Evolutionary conservation across 2,888 invertebrate genomes (phyloP).

Genomic region (Prosopocoilus inquinatus): DNA sequence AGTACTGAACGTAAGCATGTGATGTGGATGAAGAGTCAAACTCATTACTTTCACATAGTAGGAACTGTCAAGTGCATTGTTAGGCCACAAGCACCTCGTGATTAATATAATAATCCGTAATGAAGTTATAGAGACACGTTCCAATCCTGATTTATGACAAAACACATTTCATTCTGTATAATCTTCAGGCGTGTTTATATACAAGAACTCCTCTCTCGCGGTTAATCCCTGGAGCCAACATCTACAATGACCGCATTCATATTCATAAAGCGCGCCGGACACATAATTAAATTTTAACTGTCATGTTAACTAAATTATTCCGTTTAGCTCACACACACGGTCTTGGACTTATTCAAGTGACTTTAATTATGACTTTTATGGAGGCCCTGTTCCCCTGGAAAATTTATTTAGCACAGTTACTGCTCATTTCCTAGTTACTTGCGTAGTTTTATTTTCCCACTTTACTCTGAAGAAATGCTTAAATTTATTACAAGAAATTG

Average conservation of each 20-base stretch:
- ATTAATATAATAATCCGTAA: slow-evolving; percentile 52
- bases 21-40: neutral
- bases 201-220: slow-evolving; percentile 34
- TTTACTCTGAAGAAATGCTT: too few species aligned
- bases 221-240: slow-evolving; percentile 25
- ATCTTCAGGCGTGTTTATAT: slow-evolving; percentile 39
- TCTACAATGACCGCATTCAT: slow-evolving; percentile 46
- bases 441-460: neutral
- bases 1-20: too few species aligned
- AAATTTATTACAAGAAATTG: too few species aligned
- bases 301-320: slow-evolving; percentile 48
- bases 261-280: slow-evolving; percentile 42
- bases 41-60: slow-evolving; percentile 26
- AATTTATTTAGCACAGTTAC: neutral
- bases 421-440: neutral
- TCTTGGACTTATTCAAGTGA: slow-evolving; percentile 1
- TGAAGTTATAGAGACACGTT: slow-evolving; percentile 51
- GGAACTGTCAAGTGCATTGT: slow-evolving; percentile 39
- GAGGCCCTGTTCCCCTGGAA: neutral
- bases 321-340: slow-evolving; percentile 29
- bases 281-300: slow-evolving; percentile 51
- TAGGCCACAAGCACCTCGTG: slow-evolving; percentile 44
- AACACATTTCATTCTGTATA: slow-evolving; percentile 45
- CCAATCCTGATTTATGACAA: slow-evolving; percentile 50
- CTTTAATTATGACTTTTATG: slow-evolving; percentile 3